phyloP scores from a whole-genome alignment of 2,797 vertebrate species.

The Platalea minor region DNA sequence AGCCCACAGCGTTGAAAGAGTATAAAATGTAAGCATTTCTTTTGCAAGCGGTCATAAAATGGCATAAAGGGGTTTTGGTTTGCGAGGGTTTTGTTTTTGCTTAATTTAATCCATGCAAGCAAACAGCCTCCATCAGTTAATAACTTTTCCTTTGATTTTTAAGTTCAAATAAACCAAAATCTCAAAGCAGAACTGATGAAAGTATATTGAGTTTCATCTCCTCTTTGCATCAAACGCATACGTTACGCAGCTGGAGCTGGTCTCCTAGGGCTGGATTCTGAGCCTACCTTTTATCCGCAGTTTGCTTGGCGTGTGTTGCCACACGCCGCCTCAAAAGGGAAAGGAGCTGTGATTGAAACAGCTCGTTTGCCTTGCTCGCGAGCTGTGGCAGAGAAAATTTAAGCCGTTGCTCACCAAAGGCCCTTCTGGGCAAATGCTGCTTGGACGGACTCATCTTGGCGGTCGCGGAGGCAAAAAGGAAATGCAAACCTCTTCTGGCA shows the following conservation, averaged over 20 bases:
- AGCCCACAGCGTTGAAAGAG: neutral
- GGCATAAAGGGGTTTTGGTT: neutral
- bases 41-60: neutral
- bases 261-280: neutral
- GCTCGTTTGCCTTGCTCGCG: neutral
- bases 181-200: neutral
- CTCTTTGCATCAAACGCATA: neutral
- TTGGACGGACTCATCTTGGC: neutral
- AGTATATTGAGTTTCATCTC: neutral
- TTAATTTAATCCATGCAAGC: neutral
- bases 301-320: neutral
- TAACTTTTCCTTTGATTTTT: neutral
- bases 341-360: neutral
- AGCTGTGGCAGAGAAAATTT: neutral
- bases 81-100: neutral
- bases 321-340: neutral
- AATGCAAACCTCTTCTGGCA: neutral
- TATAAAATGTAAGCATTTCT: neutral
- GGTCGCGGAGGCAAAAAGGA: neutral
- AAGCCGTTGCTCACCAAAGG: neutral
- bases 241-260: neutral
- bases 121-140: neutral
- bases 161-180: conserved; percentile 2
- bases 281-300: neutral
- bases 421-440: neutral